Evolutionary conservation across 2,888 invertebrate genomes (phyloP).

Genomic region (Aphodius granarius): DNA sequence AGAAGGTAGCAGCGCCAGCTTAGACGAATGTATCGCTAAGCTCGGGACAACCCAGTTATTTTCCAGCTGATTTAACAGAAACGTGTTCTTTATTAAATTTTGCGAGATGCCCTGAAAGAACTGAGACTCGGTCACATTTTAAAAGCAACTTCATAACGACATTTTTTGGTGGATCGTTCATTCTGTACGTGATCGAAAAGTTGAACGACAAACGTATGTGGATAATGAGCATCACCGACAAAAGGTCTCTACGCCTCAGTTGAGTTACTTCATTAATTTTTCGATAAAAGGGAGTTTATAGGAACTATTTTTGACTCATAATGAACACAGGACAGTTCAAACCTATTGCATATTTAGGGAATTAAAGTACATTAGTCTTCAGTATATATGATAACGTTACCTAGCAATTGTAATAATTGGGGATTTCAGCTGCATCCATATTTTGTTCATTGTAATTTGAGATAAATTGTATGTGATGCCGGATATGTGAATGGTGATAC

Average conservation of each 20-base stretch:
- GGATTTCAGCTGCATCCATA: too few relatives aligned
- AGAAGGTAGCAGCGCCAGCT: neutral
- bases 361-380: too few relatives aligned
- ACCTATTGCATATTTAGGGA: too few relatives aligned
- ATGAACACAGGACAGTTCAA: too few relatives aligned
- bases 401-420: too few relatives aligned
- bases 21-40: neutral
- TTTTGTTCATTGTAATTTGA: too few relatives aligned
- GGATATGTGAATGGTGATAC: too few relatives aligned
- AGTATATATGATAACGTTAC: too few relatives aligned
- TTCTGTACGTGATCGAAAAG: neutral
- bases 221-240: neutral
- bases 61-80: neutral
- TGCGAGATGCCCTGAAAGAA: neutral
- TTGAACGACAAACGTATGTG: neutral
- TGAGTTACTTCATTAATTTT: too few relatives aligned
- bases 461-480: too few relatives aligned
- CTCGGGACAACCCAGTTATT: neutral
- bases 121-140: neutral
- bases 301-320: too few relatives aligned
- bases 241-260: neutral
- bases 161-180: neutral
- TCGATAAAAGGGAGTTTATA: too few relatives aligned
- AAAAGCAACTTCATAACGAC: neutral
- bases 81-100: slow-evolving; percentile 12